Evolutionary conservation across 2,113 vertebrate genomes (phyloP).

Genomic region (Salminus brasiliensis): DNA sequence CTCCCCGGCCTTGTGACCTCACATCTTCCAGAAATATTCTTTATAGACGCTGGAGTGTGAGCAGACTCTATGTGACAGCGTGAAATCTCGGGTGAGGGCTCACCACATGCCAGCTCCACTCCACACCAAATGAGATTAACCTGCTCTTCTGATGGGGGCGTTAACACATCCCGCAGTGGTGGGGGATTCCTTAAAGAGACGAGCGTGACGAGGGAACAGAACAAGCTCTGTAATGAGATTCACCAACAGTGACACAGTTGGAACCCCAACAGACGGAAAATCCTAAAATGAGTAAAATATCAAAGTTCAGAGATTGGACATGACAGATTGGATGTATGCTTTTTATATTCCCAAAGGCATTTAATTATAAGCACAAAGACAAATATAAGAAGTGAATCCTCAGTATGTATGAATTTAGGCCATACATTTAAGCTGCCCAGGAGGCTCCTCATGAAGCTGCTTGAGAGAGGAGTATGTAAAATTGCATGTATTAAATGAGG

Average conservation of each 20-base stretch:
- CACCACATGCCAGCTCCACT: not conserved
- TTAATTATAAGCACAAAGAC: not conserved
- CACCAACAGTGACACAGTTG: slow-evolving; percentile 16
- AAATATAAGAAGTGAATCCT: too few species aligned
- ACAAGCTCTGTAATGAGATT: slow-evolving; percentile 23
- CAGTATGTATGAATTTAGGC: too few species aligned
- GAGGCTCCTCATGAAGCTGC: too few species aligned
- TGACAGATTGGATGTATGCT: not conserved
- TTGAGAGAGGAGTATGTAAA: too few species aligned
- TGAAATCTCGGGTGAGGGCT: not conserved
- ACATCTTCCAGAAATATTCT: not conserved
- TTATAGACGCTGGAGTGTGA: not conserved
- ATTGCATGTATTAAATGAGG: too few species aligned
- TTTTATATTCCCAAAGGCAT: not conserved
- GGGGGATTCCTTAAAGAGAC: slow-evolving; percentile 20
- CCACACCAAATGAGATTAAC: slow-evolving; percentile 23
- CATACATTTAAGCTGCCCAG: too few species aligned
- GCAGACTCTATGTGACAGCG: not conserved
- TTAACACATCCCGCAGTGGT: not conserved
- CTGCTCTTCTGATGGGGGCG: slow-evolving; percentile 11
- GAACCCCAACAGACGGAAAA: slow-evolving; percentile 5
- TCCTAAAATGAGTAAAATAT: not conserved
- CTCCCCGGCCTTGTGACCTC: not conserved
- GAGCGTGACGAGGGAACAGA: slow-evolving; percentile 18
- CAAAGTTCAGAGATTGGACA: not conserved